Conservation (phyloP, 2,113 vertebrate genomes). For the Melanerpes formicivorus region DNA sequence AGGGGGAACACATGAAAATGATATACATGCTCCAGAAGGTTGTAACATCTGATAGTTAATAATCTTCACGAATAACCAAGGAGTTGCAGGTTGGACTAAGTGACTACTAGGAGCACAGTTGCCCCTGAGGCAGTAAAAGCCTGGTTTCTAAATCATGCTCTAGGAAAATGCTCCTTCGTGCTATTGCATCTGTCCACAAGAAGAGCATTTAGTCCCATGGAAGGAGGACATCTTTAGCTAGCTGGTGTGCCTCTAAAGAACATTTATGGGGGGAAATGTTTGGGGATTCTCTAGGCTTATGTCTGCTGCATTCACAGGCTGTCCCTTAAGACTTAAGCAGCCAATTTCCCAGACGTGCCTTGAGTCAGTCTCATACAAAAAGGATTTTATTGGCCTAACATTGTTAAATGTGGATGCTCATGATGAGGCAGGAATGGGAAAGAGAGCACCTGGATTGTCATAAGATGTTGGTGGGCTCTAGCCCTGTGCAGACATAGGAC, state of each 20-base stretch:
- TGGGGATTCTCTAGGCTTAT: background rate
- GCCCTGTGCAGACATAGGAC: background rate
- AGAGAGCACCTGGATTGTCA: background rate
- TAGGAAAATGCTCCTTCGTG: background rate
- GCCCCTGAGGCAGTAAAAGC: background rate
- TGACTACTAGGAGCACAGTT: background rate
- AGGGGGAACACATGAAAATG: background rate
- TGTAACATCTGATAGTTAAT: constrained; percentile 6
- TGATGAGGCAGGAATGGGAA: background rate
- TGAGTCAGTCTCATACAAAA: background rate
- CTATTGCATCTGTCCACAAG: background rate
- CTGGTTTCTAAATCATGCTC: background rate
- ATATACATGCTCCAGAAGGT: background rate
- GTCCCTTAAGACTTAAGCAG: background rate
- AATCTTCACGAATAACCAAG: background rate
- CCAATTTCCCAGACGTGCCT: background rate
- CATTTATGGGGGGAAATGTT: background rate
- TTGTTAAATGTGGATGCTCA: background rate
- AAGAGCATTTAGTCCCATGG: background rate
- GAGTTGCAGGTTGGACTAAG: background rate
- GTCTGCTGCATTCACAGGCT: background rate
- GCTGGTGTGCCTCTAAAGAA: background rate
- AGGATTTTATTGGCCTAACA: background rate
- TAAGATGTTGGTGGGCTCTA: background rate
- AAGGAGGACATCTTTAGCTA: background rate